Evolutionary conservation across 2,797 vertebrate genomes (phyloP), one percentile per base, ranked within the genome.

Genomic region (Sebastes flavidus): DNA sequence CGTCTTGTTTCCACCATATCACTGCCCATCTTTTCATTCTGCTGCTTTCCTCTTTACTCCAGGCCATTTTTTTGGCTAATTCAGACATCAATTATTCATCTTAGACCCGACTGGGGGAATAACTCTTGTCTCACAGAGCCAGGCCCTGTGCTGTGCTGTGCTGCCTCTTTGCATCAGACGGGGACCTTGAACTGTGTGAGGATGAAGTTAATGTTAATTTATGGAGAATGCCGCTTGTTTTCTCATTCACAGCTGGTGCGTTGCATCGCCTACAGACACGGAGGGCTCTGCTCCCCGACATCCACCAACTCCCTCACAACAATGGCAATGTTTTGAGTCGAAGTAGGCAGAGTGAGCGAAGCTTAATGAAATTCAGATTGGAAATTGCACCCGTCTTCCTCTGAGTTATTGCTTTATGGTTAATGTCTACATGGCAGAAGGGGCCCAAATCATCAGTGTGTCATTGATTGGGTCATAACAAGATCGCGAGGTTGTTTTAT

Each of bases 371-470:
- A 93, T 95, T 92, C 92, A 85, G 77, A 86, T 81, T 74, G 82
- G 84, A 90, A 91, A 94, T 91, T 87, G 90, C 88, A 90, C 91
- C 88, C 91, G 93, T 94, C 91, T 82, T 65, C 25, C 77, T 69
- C 65, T 93, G 93, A 95, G 79, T 94, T 94, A 94, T 94, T 89
- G 84, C 89, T 75, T 77, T 80, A 84, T 86, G 80, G 84, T 85
- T 90, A 89, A 89, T 90, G 87, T 89, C 79, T 73, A 82, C 81
- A 83, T 78, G 77, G 76, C 84, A 81, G 89, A 87, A 74, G 87
- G 81, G 90, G 66, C 81, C 80, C 80, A 78, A 54, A 86, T 83
- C 89, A 90, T 87, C 83, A 80, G 30, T 22, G 75, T 82, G 78
- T 83, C 90, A 88, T 86, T 82, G 90, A 87, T 77, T 81, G 72